phyloP scores from a whole-genome alignment of 1,140 invertebrate genomes.

The Dermatophagoides farinae region DNA sequence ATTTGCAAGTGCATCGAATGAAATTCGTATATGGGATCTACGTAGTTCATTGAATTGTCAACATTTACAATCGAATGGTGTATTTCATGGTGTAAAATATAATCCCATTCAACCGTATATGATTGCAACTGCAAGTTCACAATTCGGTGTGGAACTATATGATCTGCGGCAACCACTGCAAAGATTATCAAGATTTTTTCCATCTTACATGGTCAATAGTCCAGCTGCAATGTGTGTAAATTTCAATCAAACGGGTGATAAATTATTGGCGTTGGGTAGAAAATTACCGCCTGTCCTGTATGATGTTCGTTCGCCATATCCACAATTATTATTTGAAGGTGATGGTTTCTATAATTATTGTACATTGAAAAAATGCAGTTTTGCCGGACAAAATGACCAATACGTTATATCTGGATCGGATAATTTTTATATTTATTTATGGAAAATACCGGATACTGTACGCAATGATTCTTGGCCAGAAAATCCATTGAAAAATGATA shows the following conservation, averaged over 20 bases:
- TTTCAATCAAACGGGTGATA: slow-evolving; percentile 55
- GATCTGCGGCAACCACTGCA: slow-evolving; percentile 57
- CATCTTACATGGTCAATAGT: slow-evolving; percentile 37
- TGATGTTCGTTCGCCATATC: slow-evolving; percentile 37
- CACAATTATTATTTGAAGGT: slow-evolving; percentile 67
- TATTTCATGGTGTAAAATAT: slow-evolving; percentile 76
- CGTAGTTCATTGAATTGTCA: slow-evolving; percentile 40
- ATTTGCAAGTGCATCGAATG: slow-evolving; percentile 70
- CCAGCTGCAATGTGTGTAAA: slow-evolving; percentile 71
- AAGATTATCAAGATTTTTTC: slow-evolving; percentile 39
- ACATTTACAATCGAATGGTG: slow-evolving; percentile 41
- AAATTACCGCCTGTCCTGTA: slow-evolving; percentile 65
- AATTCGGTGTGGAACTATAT: slow-evolving; percentile 68
- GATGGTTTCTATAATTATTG: slow-evolving; percentile 82
- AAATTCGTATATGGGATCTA: slow-evolving; percentile 66
- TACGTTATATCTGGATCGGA: slow-evolving; percentile 77
- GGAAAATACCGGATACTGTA: slow-evolving; percentile 50
- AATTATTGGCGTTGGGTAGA: slow-evolving; percentile 57
- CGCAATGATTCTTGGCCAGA: background rate
- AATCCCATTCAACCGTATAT: slow-evolving; percentile 60
- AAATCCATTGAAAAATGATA: slow-evolving; percentile 3
- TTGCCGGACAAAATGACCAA: slow-evolving; percentile 71
- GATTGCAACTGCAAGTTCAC: slow-evolving; percentile 65
- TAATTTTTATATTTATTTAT: slow-evolving; percentile 85
- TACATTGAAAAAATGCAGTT: slow-evolving; percentile 87